phyloP scores from a whole-genome alignment of 2,797 vertebrate species.

The Sebastes cheni region DNA sequence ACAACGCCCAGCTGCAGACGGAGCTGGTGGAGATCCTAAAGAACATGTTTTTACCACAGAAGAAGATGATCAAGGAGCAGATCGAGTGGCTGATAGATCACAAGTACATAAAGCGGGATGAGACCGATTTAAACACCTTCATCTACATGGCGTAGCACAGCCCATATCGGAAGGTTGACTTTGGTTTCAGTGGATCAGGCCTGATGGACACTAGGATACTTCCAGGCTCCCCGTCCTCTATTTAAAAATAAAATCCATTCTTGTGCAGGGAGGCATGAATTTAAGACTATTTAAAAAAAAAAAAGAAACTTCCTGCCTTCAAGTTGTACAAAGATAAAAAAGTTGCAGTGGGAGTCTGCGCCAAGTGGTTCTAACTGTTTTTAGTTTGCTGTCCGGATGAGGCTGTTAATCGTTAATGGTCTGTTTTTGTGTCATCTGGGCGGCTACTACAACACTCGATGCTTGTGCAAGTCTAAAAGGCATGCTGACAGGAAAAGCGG shows the following conservation, averaged over 20 bases:
- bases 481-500: conserved; percentile 43
- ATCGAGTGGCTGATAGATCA: conserved; percentile 99
- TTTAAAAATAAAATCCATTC: conserved; percentile 36
- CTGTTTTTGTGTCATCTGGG: conserved; percentile 28
- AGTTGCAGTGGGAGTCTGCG: conserved; percentile 44
- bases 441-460: conserved; percentile 38
- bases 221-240: conserved; percentile 71
- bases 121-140: conserved; percentile 98
- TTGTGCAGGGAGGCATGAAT: conserved; percentile 68
- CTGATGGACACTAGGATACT: conserved; percentile 71
- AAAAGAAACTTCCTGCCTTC: conserved; percentile 71
- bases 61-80: conserved; percentile 99
- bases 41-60: conserved; percentile 99
- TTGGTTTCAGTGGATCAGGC: conserved; percentile 54
- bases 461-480: conserved; percentile 45
- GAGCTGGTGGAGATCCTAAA: conserved; percentile 99
- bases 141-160: conserved; percentile 96
- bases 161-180: conserved; percentile 27
- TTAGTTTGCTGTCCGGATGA: conserved; percentile 50
- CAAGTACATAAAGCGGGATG: conserved; percentile 99
- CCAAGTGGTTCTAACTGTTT: conserved; percentile 59
- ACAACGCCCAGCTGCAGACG: conserved; percentile 98
- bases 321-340: conserved; percentile 62
- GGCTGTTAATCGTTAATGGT: conserved; percentile 22
- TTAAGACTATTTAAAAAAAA: conserved; percentile 61